These are phyloP conservation scores for Fukomys damarensis DNA, from an alignment of 2,113 vertebrate species.

Conservation along the genomic window DNA sequence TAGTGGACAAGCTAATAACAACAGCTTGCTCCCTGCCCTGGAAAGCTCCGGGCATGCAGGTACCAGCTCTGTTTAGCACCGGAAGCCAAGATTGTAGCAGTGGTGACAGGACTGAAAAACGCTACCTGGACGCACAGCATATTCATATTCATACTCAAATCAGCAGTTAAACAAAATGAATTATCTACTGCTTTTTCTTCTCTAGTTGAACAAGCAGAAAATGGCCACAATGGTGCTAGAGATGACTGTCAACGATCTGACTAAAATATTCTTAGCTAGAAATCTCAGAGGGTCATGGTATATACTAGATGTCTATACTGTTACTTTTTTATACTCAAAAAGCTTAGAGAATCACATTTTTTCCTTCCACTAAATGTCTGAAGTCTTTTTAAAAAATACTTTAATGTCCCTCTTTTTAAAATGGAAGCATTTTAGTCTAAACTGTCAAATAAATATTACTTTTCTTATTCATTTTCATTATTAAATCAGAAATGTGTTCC, in stretches of 20 bases:
- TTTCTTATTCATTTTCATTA: conserved; percentile 51
- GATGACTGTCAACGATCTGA: not conserved
- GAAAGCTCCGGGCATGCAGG: not conserved
- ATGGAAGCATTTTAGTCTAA: conserved; percentile 2
- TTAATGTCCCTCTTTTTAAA: conserved; percentile 32
- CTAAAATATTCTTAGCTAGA: conserved; percentile 41
- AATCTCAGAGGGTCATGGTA: not conserved
- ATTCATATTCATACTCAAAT: not conserved
- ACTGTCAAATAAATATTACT: conserved; percentile 9
- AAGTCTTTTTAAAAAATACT: no score
- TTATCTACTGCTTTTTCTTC: not conserved
- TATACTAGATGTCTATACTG: not conserved
- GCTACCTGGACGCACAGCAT: not conserved
- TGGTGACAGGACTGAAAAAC: not conserved
- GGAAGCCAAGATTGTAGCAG: not conserved
- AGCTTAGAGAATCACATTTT: conserved; percentile 23
- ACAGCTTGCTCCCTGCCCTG: not conserved
- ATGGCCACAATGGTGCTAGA: not conserved
- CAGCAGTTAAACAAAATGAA: conserved; percentile 8
- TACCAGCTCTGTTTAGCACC: not conserved
- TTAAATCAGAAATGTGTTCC: conserved; percentile 53
- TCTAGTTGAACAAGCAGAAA: conserved; percentile 43
- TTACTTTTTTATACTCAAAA: conserved; percentile 39
- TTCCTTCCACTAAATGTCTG: not conserved
- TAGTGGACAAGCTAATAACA: not conserved